Conservation (phyloP, 2,113 vertebrate genomes). For the Apistogramma diplotaenia region DNA sequence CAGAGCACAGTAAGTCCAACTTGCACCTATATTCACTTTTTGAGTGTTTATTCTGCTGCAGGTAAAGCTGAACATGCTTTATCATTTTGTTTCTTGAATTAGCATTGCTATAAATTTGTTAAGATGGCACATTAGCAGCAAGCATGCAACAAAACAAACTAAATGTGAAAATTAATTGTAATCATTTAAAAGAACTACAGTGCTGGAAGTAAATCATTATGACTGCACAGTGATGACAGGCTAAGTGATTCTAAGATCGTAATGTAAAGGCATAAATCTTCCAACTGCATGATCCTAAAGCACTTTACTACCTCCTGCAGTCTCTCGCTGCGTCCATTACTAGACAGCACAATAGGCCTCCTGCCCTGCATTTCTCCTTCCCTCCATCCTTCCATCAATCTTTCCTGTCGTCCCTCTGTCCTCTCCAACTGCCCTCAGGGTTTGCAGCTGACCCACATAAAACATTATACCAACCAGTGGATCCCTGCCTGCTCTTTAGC, state of each 20-base stretch:
- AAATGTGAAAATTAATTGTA: not conserved
- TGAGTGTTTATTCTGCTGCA: not conserved
- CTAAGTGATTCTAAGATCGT: not conserved
- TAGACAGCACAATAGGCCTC: constrained; percentile 31
- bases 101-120: not conserved
- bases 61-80: not conserved
- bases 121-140: not conserved
- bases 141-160: not conserved
- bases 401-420: constrained; percentile 21
- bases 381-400: constrained; percentile 48
- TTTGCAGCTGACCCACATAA: constrained; percentile 62
- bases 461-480: constrained; percentile 27
- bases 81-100: not conserved
- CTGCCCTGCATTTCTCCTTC: constrained; percentile 43
- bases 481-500: constrained; percentile 18
- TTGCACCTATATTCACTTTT: not conserved
- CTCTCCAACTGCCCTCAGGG: constrained; percentile 35
- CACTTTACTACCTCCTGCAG: not conserved
- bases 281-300: not conserved
- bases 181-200: not conserved
- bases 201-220: not conserved
- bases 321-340: constrained; percentile 27
- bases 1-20: constrained; percentile 78
- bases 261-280: not conserved
- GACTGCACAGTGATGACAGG: not conserved